phyloP scores from a whole-genome alignment of 2,888 invertebrate species.

The Tenthredo distinguenda region DNA sequence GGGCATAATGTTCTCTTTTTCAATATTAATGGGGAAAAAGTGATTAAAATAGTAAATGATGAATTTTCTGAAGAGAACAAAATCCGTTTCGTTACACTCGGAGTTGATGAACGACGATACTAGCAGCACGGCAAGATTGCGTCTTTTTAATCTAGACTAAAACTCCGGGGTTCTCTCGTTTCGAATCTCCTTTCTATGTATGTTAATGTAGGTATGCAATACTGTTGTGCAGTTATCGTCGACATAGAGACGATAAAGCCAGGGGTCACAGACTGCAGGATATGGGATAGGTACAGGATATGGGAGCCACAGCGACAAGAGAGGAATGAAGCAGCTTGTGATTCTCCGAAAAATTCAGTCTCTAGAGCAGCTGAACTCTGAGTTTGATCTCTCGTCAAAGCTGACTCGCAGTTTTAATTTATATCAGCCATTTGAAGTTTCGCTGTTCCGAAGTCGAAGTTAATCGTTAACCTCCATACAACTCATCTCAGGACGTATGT shows the following conservation, averaged over 20 bases:
- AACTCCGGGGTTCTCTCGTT: not conserved
- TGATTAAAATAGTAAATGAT: too few relatives aligned
- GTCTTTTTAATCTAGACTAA: not conserved
- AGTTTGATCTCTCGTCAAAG: not conserved
- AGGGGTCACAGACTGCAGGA: not conserved
- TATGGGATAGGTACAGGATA: not conserved
- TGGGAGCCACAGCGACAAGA: not conserved
- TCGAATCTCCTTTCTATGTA: not conserved
- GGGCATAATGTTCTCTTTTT: constrained; percentile 18
- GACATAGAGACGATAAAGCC: not conserved
- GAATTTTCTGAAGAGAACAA: not conserved
- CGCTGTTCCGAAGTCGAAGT: not conserved
- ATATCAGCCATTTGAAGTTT: not conserved
- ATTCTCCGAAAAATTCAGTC: not conserved
- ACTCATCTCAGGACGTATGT: not conserved
- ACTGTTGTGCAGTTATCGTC: constrained; percentile 7
- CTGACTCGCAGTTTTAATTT: not conserved
- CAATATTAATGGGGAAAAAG: not conserved
- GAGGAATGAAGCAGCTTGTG: not conserved
- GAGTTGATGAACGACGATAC: not conserved
- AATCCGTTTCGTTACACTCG: not conserved
- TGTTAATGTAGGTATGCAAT: not conserved
- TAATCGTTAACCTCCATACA: not conserved
- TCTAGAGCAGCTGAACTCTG: not conserved
- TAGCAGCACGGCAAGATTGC: not conserved